These are phyloP conservation scores for Octodonta nipae DNA, from an alignment of 2,888 invertebrate species.

Conservation along the genomic window DNA sequence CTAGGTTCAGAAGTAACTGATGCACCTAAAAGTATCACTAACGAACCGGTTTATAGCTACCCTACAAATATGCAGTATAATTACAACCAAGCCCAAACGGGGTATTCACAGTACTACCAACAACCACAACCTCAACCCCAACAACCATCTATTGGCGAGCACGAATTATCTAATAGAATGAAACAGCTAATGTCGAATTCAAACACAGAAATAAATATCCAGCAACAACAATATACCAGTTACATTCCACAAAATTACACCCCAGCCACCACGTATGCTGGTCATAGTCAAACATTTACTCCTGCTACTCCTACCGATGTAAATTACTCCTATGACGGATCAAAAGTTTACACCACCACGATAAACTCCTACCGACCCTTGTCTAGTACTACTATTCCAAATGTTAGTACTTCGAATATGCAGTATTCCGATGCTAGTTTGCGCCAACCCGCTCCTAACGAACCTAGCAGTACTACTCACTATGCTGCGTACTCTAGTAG, in stretches of 20 bases:
- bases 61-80: constrained; percentile 7
- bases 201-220: constrained; percentile 6
- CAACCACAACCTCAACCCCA: constrained; percentile 10
- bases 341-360: constrained; percentile 20
- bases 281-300: constrained; percentile 5
- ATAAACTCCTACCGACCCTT: constrained; percentile 21
- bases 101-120: background rate
- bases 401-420: constrained; percentile 9
- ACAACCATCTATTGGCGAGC: constrained; percentile 7
- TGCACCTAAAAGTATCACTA: constrained; percentile 23
- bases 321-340: constrained; percentile 11
- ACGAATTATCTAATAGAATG: constrained; percentile 13
- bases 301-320: constrained; percentile 4
- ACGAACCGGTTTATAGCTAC: constrained; percentile 5
- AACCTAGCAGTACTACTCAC: constrained; percentile 7
- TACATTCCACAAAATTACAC: constrained; percentile 19
- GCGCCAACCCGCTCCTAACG: constrained; percentile 1
- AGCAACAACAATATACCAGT: constrained; percentile 13
- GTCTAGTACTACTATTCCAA: constrained; percentile 14
- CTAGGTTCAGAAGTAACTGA: constrained; percentile 52
- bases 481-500: background rate
- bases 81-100: constrained; percentile 5
- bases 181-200: constrained; percentile 8
- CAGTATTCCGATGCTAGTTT: constrained; percentile 13
- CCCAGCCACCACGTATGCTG: constrained; percentile 10